Evolutionary conservation across 2,888 invertebrate species (phyloP).

Genomic region (Nephrotoma appendiculata): DNA sequence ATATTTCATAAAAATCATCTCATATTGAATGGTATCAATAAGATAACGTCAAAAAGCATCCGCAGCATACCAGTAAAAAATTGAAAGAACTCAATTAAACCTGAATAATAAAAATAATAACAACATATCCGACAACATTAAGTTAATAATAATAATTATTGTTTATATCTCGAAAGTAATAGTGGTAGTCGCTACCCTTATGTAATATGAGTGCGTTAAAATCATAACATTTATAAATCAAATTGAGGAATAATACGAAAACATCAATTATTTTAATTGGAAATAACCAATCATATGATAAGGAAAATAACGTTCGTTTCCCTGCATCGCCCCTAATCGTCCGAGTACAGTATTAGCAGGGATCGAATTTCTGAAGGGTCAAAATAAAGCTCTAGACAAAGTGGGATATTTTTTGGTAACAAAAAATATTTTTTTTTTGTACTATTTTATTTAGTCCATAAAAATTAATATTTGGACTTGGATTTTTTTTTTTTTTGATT

Average conservation of each 20-base stretch:
- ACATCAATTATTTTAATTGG: slow-evolving; percentile 3
- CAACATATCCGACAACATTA: background rate
- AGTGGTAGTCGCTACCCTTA: background rate
- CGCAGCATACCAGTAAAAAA: background rate
- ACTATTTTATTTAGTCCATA: background rate
- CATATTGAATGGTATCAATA: background rate
- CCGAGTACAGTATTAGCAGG: background rate
- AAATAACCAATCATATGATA: slow-evolving; percentile 1
- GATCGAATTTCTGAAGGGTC: background rate
- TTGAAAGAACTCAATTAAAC: background rate
- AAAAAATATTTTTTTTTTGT: background rate
- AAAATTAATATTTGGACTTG: background rate
- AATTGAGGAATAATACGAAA: background rate
- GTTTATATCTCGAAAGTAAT: background rate
- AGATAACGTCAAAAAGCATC: background rate
- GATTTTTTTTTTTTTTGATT: background rate
- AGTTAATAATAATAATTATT: background rate
- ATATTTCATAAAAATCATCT: background rate
- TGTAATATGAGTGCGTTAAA: background rate
- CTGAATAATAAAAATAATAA: background rate
- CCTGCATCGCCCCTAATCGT: background rate
- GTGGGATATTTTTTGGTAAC: background rate
- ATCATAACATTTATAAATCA: background rate
- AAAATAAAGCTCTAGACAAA: background rate
- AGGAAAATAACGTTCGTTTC: background rate